A percentile compares a stretch with the other conserved stretches of the same genome.
phyloP scores from a whole-genome alignment of 2,888 invertebrate species.

The Kryphioiulus occultus region DNA sequence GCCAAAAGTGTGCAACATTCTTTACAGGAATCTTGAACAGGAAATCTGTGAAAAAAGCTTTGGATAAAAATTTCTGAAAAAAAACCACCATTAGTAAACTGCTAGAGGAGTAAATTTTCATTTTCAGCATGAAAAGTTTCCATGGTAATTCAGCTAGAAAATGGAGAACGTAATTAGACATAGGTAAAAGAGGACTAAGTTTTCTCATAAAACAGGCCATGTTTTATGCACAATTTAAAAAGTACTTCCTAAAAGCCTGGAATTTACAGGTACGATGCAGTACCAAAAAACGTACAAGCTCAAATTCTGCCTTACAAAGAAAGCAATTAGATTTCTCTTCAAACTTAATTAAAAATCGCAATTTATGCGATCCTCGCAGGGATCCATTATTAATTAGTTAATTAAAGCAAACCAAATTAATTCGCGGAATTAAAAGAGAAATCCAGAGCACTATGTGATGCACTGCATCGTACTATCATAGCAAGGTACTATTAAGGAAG shows the following conservation, averaged over 20 bases:
- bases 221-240: not conserved
- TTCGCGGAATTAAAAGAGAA: not conserved
- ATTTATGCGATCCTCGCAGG: not conserved
- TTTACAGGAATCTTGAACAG: no score
- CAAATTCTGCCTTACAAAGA: no score
- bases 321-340: not conserved
- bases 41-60: no score
- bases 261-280: no score
- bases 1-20: no score
- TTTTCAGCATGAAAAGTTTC: not conserved
- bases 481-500: no score
- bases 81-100: not conserved
- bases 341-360: slow-evolving; percentile 11
- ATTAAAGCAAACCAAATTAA: not conserved
- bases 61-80: not conserved
- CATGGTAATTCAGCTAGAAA: not conserved
- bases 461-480: not conserved
- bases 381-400: slow-evolving; percentile 2
- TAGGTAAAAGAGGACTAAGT: not conserved
- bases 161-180: not conserved
- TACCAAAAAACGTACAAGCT: no score
- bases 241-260: no score
- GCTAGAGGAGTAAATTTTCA: not conserved
- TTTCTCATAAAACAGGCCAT: not conserved
- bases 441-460: not conserved